Evolutionary conservation across 2,888 invertebrate species (phyloP).

Genomic region (Cacoxenus indagator): DNA sequence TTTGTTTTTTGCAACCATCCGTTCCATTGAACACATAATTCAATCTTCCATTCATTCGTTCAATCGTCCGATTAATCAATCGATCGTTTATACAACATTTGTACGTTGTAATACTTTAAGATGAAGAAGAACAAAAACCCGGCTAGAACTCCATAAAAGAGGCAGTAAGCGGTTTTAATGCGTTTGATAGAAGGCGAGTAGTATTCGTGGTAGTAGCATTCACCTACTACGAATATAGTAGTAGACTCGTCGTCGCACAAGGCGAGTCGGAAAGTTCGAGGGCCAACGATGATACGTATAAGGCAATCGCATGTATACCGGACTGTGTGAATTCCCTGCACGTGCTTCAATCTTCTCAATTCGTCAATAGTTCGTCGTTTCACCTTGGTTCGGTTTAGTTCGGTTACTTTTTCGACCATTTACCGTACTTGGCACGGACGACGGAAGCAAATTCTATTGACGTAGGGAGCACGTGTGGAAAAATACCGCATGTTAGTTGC

Average conservation of each 20-base stretch:
- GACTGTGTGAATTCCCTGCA: neutral
- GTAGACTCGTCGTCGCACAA: no score
- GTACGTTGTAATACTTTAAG: neutral
- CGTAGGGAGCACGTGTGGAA: neutral
- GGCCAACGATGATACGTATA: no score
- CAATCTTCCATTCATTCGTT: neutral
- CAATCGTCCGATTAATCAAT: neutral
- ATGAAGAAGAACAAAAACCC: conserved; percentile 10
- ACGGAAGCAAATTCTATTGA: neutral
- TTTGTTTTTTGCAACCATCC: neutral
- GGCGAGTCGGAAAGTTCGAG: no score
- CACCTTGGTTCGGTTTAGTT: no score
- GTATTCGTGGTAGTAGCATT: no score
- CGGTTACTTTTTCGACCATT: no score
- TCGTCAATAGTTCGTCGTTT: neutral
- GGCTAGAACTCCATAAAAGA: conserved; percentile 29
- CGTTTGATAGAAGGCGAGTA: neutral
- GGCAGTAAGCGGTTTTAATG: conserved; percentile 32
- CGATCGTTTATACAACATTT: no score
- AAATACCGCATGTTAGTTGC: neutral
- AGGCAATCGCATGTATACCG: neutral
- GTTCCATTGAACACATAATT: no score
- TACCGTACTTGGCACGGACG: no score
- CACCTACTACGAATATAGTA: no score
- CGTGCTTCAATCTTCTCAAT: neutral